Conservation (phyloP, 2,888 invertebrate genomes). For the Peribatodes rhomboidaria region DNA sequence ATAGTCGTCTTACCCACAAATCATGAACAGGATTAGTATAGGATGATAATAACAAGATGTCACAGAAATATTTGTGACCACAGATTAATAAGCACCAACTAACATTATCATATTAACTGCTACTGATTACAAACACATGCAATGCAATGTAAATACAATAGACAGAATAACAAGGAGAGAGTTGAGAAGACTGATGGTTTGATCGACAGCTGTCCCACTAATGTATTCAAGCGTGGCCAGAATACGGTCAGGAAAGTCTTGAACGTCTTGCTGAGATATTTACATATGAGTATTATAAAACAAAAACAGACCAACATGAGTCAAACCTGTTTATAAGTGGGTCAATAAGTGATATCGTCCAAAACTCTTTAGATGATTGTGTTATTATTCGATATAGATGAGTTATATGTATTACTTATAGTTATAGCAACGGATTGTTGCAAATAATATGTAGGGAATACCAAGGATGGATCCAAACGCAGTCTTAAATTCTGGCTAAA, state of each 20-base stretch:
- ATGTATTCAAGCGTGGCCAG: constrained; percentile 12
- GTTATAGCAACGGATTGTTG: too few species aligned
- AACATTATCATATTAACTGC: not conserved
- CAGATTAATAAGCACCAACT: too few species aligned
- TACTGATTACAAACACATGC: not conserved
- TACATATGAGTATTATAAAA: constrained; percentile 3
- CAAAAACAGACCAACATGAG: constrained; percentile 1
- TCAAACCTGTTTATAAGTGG: constrained; percentile 14
- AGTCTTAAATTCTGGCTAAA: too few species aligned
- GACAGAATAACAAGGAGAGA: constrained; percentile 19
- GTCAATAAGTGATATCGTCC: not conserved
- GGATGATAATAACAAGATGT: too few species aligned
- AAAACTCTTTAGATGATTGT: not conserved
- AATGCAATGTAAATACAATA: not conserved
- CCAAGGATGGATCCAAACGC: too few species aligned
- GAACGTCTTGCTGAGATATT: constrained; percentile 9
- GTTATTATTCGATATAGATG: not conserved
- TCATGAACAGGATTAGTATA: too few species aligned
- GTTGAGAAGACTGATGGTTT: constrained; percentile 10
- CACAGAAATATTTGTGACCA: too few species aligned
- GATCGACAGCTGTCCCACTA: constrained; percentile 29
- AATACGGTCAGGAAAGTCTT: constrained; percentile 9
- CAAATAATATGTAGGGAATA: too few species aligned
- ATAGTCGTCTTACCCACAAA: too few species aligned
- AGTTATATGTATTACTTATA: not conserved